Conservation (phyloP, 1,140 invertebrate species). For the Scylla paramamosain region DNA sequence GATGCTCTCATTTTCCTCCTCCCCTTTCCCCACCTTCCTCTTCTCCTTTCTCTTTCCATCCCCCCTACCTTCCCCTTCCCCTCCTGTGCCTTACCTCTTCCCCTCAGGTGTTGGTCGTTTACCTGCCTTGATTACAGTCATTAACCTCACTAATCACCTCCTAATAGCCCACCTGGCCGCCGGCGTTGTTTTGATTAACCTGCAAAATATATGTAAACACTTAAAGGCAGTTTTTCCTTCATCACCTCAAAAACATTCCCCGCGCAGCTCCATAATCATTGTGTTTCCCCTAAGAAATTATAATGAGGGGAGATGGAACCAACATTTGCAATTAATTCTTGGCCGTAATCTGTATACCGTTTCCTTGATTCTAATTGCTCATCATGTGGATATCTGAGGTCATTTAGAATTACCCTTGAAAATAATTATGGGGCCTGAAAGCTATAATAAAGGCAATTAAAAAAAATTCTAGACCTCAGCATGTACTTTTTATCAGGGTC, state of each 20-base stretch:
- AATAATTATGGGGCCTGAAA: no score
- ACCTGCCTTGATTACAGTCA: neutral
- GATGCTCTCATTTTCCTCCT: neutral
- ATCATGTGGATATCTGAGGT: no score
- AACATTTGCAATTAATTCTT: neutral
- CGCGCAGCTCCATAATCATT: neutral
- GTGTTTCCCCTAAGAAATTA: neutral
- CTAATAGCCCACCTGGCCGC: neutral
- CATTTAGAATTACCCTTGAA: no score
- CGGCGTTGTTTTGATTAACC: neutral
- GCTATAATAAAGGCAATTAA: no score
- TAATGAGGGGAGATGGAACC: neutral
- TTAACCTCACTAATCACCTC: neutral
- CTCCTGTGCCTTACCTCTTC: neutral
- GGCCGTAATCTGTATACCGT: no score
- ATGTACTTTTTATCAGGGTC: no score
- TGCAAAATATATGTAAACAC: conserved; percentile 10
- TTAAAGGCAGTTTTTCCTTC: neutral
- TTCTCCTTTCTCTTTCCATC: neutral
- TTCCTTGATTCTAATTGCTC: no score
- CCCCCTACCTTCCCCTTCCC: neutral
- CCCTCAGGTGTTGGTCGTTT: neutral
- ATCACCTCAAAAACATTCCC: neutral
- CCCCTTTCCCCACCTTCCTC: neutral
- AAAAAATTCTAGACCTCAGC: no score